Evolutionary conservation across 2,888 invertebrate genomes (phyloP).

Genomic region (Drosophila setosimentum): DNA sequence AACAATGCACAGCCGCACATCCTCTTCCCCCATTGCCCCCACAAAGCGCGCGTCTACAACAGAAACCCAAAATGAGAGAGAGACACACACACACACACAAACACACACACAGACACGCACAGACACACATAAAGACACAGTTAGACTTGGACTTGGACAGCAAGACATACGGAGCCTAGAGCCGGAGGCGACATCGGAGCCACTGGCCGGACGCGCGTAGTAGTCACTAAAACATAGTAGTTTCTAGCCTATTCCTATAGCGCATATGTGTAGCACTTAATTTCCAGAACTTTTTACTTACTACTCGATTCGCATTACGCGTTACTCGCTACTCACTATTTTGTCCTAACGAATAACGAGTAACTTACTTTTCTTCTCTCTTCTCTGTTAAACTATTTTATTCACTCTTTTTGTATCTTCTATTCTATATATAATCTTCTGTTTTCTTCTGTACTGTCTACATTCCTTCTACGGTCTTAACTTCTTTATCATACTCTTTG

Average conservation of each 20-base stretch:
- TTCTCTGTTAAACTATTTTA: not conserved
- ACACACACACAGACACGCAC: constrained; percentile 3
- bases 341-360: not conserved
- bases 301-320: constrained; percentile 1
- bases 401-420: constrained; percentile 2
- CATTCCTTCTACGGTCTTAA: constrained; percentile 9
- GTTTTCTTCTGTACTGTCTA: not conserved
- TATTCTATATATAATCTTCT: not conserved
- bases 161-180: constrained; percentile 18
- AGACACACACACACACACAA: constrained; percentile 10
- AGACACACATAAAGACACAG: constrained; percentile 16
- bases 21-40: not conserved
- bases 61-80: constrained; percentile 25
- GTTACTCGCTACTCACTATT: constrained; percentile 8
- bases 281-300: constrained; percentile 14
- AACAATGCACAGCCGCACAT: constrained; percentile 15
- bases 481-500: constrained; percentile 48
- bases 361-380: not conserved
- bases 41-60: constrained; percentile 48
- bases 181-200: constrained; percentile 1
- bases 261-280: constrained; percentile 51
- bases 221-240: constrained; percentile 75
- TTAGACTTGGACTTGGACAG: constrained; percentile 27
- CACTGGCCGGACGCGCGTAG: constrained; percentile 61
- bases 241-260: constrained; percentile 74